Conservation (phyloP, 37 sponge, comb jelly and placozoan genomes). For the Crambe crambe region DNA sequence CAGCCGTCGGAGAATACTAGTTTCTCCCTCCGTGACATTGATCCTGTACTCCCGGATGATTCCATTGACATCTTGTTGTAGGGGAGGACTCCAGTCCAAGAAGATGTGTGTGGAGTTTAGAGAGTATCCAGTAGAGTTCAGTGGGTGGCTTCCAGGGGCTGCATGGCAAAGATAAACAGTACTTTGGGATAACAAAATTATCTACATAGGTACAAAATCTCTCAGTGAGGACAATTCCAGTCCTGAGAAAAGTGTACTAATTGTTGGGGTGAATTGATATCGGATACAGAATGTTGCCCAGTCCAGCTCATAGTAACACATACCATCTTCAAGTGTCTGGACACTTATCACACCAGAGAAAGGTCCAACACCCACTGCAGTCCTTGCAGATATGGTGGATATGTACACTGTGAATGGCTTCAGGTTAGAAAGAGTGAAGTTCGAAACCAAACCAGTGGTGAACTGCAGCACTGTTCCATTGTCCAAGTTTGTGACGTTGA, state of each 20-base stretch:
- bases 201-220: no score
- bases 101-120: constrained; percentile 28
- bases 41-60: constrained; percentile 37
- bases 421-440: not conserved
- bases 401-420: constrained; percentile 41
- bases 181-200: no score
- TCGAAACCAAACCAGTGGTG: not conserved
- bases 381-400: constrained; percentile 33
- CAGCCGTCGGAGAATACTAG: not conserved
- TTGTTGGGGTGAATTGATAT: not conserved
- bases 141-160: constrained; percentile 23
- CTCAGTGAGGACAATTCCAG: no score
- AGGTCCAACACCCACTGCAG: constrained; percentile 35
- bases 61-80: constrained; percentile 33
- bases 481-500: constrained; percentile 1
- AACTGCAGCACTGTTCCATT: not conserved
- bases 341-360: constrained; percentile 14
- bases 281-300: not conserved
- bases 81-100: constrained; percentile 22
- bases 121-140: constrained; percentile 2
- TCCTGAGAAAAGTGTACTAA: not conserved
- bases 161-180: no score
- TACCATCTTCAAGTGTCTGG: constrained; percentile 47
- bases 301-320: not conserved
- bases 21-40: constrained; percentile 19